phyloP scores from a whole-genome alignment of 1,140 invertebrate genomes.

The Brachionus manjavacas region DNA sequence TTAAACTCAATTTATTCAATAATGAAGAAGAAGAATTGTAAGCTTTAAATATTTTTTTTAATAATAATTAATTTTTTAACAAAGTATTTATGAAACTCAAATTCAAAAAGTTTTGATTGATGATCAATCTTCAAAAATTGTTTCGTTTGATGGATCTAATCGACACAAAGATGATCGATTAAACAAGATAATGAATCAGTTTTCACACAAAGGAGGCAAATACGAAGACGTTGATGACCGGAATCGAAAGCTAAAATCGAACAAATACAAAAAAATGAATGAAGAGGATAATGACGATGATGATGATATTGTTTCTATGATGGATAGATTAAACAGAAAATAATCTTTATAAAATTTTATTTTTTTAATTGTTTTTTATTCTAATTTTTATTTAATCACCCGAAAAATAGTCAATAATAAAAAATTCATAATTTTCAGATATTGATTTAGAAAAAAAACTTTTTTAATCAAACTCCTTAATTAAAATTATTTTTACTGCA shows the following conservation, averaged over 20 bases:
- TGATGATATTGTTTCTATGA: slow-evolving; percentile 39
- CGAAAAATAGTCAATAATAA: not conserved
- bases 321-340: slow-evolving; percentile 36
- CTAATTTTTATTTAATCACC: not conserved
- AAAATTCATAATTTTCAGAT: too few species aligned
- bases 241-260: not conserved
- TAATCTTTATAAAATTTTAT: not conserved
- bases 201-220: not conserved
- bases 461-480: too few species aligned
- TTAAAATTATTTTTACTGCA: too few species aligned
- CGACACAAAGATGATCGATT: slow-evolving; percentile 20
- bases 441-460: too few species aligned
- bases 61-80: not conserved
- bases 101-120: not conserved
- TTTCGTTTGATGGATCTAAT: slow-evolving; percentile 38
- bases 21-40: slow-evolving; percentile 53
- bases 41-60: not conserved
- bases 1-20: slow-evolving; percentile 55
- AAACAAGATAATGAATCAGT: slow-evolving; percentile 20
- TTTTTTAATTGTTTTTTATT: not conserved
- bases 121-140: not conserved
- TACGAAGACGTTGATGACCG: not conserved
- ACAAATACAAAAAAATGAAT: not conserved
- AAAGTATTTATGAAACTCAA: slow-evolving; percentile 32
- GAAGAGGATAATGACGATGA: slow-evolving; percentile 34